phyloP scores from a whole-genome alignment of 2,888 invertebrate genomes.

The Drosophila anomalipes region DNA sequence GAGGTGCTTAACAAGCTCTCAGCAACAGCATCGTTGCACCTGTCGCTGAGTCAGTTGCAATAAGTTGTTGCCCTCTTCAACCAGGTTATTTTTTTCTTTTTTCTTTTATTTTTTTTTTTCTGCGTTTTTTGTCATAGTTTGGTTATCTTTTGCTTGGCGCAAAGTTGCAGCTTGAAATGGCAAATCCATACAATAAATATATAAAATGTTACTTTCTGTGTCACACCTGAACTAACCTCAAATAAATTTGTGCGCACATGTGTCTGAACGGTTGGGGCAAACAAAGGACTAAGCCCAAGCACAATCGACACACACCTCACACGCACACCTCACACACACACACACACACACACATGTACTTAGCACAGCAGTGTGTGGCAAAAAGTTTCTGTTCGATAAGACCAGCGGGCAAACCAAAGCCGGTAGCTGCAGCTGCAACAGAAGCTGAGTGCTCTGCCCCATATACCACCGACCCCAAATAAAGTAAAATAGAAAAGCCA shows the following conservation, averaged over 20 bases:
- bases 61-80: constrained; percentile 46
- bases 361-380: constrained; percentile 33
- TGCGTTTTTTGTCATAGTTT: constrained; percentile 64
- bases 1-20: constrained; percentile 77
- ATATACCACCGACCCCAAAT: neutral
- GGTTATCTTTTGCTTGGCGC: constrained; percentile 60
- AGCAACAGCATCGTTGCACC: constrained; percentile 46
- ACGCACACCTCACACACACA: constrained; percentile 5
- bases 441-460: constrained; percentile 54
- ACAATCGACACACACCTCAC: constrained; percentile 15
- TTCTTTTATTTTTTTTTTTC: neutral
- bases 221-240: constrained; percentile 82
- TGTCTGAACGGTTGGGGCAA: constrained; percentile 56
- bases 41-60: constrained; percentile 59
- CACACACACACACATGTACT: neutral
- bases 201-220: constrained; percentile 78
- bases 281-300: constrained; percentile 46
- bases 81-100: neutral
- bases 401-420: constrained; percentile 40
- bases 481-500: constrained; percentile 8
- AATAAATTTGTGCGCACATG: constrained; percentile 78
- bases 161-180: constrained; percentile 75
- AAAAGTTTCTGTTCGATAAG: constrained; percentile 67
- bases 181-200: constrained; percentile 81
- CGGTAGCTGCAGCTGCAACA: constrained; percentile 2